Conservation (phyloP, 92 coral and sea anemone species). For the Scolanthus callimorphus region DNA sequence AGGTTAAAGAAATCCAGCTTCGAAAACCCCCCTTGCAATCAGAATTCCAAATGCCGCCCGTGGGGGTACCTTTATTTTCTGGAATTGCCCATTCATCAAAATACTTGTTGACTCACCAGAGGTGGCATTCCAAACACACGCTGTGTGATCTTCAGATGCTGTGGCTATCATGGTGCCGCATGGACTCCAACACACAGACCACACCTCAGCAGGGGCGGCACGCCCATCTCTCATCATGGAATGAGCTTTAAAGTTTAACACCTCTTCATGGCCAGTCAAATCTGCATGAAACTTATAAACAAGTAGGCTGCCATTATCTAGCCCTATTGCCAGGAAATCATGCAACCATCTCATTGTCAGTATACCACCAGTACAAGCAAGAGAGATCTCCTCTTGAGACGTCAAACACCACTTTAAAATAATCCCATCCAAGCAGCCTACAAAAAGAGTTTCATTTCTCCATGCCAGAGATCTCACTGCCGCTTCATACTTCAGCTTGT, state of each 20-base stretch:
- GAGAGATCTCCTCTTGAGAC: constrained; percentile 4
- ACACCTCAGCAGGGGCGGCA: constrained; percentile 73
- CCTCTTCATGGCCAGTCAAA: constrained; percentile 34
- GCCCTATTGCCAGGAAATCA: constrained; percentile 58
- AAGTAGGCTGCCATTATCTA: constrained; percentile 65
- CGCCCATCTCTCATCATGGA: constrained; percentile 23
- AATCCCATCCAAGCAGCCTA: constrained; percentile 70
- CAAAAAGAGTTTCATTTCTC: constrained; percentile 47
- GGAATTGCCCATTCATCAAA: too few relatives aligned
- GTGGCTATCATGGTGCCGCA: constrained; percentile 81
- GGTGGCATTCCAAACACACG: constrained; percentile 61
- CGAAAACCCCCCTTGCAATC: too few relatives aligned
- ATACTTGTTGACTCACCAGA: constrained; percentile 56
- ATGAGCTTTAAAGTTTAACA: constrained; percentile 65
- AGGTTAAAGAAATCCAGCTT: too few relatives aligned
- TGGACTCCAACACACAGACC: constrained; percentile 94
- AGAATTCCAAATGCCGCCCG: too few relatives aligned
- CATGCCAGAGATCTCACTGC: constrained; percentile 70
- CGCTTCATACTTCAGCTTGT: constrained; percentile 35
- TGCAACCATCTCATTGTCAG: constrained; percentile 70
- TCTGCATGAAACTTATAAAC: constrained; percentile 37
- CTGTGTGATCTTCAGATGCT: constrained; percentile 86
- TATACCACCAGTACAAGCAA: constrained; percentile 60
- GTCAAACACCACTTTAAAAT: constrained; percentile 59
- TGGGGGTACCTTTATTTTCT: too few relatives aligned